Evolutionary conservation across 2,888 invertebrate genomes (phyloP).

Genomic region (Bruchidius siliquastri): DNA sequence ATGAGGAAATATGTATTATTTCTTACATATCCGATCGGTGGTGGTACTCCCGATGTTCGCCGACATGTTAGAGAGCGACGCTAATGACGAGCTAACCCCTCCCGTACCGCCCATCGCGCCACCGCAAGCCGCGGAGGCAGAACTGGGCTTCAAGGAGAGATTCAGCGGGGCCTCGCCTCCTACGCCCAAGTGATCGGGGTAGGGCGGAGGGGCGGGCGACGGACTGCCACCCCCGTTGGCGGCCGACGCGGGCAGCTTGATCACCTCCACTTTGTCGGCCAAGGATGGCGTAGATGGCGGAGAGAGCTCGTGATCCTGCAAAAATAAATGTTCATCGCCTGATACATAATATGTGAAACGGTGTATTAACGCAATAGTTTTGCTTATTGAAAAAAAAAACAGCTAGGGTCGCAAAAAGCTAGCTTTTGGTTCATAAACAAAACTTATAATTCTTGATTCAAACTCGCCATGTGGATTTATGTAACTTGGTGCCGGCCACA

Average conservation of each 20-base stretch:
- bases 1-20: no score
- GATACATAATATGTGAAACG: no score
- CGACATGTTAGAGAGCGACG: slow-evolving; percentile 57
- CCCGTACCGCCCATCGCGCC: not conserved
- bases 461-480: no score
- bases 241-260: slow-evolving; percentile 68
- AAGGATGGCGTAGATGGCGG: slow-evolving; percentile 38
- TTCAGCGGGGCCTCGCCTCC: slow-evolving; percentile 76
- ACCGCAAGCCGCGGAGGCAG: slow-evolving; percentile 31
- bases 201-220: slow-evolving; percentile 36
- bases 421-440: no score
- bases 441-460: no score
- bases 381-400: no score
- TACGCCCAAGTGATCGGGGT: slow-evolving; percentile 37
- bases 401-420: no score
- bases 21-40: slow-evolving; percentile 54
- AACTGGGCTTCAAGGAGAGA: slow-evolving; percentile 70
- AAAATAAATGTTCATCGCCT: slow-evolving; percentile 8
- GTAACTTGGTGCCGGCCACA: no score
- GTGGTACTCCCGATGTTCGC: slow-evolving; percentile 40
- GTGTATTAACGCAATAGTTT: no score
- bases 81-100: slow-evolving; percentile 50
- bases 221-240: slow-evolving; percentile 48
- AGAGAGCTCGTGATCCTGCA: slow-evolving; percentile 36
- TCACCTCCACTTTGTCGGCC: slow-evolving; percentile 75